Base-by-base conservation (phyloP, 2,888 invertebrate species). In the Aphelenchoides bicaudatus region DNA sequence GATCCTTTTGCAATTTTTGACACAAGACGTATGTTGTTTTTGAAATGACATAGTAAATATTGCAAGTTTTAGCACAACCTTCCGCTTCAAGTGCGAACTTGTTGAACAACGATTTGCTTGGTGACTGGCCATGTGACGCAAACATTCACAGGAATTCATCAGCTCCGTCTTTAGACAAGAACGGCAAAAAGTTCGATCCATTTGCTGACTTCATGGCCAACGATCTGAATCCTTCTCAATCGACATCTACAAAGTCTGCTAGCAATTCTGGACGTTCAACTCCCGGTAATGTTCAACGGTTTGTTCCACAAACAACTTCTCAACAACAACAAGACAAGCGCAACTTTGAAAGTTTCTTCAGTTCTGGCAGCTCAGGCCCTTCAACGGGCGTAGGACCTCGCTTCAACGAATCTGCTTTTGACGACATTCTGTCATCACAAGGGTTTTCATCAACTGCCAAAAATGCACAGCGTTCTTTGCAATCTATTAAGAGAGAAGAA, bases 381-480 rank as follows among this genome's bases (percentile, higher is more conserved):
- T 4, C 39, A 21, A 31, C 60, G 29, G 48, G 50, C 23, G 39
- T 25, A 23, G 46, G 56, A 13, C 30, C 38, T 6, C 43, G 37
- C 37, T 48, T 52, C 27, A 78, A 27, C 74, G 78, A 39, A 72
- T 75, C 16, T 67, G 68, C 51, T 19, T 83, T 83, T 74, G 81
- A 80, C 54, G 83, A 83, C 64, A 67, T 83, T 28, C 73, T 83
- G 4, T 79, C 80, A 13, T 65, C 71, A 8, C 80, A 80, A 46
- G 74, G 73, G 31, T 80, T 80, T 65, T 69, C 75, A 4, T 61
- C 66, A 1, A 52, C 62, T 8, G 62, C 73, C 51, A 75, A 75
- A 52, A 59, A 52, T 29, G 56, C 60, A 21, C 66, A 62, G 19
- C 63, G 73, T 37, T 81, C 82, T 10, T 75, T 83, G 52, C 81